Base-by-base conservation (phyloP, 2,888 invertebrate species). In the Arge pagana region DNA sequence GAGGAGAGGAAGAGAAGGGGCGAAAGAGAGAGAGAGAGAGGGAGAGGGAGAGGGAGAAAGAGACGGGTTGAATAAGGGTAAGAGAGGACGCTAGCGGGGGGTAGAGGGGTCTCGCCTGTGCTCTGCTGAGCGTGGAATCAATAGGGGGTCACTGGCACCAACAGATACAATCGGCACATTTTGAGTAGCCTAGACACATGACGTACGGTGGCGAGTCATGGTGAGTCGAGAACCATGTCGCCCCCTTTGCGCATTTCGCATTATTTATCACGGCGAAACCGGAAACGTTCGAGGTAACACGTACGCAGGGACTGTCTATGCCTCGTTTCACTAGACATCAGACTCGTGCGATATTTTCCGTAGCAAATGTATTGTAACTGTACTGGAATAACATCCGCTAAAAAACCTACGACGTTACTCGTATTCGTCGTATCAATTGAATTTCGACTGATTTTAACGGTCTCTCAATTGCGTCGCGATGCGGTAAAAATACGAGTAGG, bases 131-230 rank as follows among this genome's bases (percentile, higher is more conserved):
- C 68, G 57, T 71, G 66, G 70, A 72, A 73, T 73, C 73, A 70
- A 73, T 73, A 72, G 71, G 70, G 68, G 72, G 73, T 72, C 71
- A 73, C 71, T 73, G 72, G 71, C 72, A 73, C 66, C 70, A 70
- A 70, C 66, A 67, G 70, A 73, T 73, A 71, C 71, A 73, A 72
- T 72, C 70, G 70, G 68, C 67, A 71, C 68, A 73, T 72, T 71
- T 73, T 62, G 65, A 70, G 63, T 60, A 58, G 57, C 50, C 39
- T 42, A 33, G 43, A 18, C n/a, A 33, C 30, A 13, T 24, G 35
- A 43, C 36, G 45, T 23, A 5, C 21, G 26, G 26, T 50, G 33
- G 24, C 36, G 33, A 41, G 49, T 48, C n/a, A 48, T 55, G 42
- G 50, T 36, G 31, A 28, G 40, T 49, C 52, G 39, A 30, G 23